Evolutionary conservation across 2,888 invertebrate genomes (phyloP), one percentile per base, ranked within the genome.

Genomic region (Caenorhabditis doughertyi): DNA sequence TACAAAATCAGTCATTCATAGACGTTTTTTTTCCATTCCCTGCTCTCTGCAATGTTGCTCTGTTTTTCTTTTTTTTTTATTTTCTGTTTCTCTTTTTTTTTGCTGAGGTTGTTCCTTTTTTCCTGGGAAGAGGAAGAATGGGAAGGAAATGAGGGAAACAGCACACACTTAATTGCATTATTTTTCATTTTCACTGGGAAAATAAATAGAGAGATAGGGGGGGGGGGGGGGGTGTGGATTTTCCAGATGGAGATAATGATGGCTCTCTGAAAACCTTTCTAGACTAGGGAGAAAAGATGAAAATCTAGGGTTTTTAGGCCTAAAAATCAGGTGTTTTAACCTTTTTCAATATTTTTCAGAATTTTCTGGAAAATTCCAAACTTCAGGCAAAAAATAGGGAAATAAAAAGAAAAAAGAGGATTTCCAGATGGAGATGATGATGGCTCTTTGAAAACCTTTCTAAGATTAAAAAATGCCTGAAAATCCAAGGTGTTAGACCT

Each of bases 121-220:
- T 4, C 9, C 32, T 32, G 9, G 32, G 32, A 32, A n/a, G 16
- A n/a, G 47, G n/a, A 47, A 47, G 18, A 47, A 47, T 47, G n/a
- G n/a, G 32, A 23, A 23, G 9, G 23, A 23, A 51, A 51, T n/a
- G 13, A 39, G 39, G 13, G n/a, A 47, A 47, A 47, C 47, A 47
- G n/a, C n/a, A n/a, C 47, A 18, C 47, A 47, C 13, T 47, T 47
- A 47, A 47, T 47, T 18, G 47, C 47, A n/a, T 47, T 47, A 47
- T 47, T 47, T 47, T 47, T 47, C 47, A 47, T 47, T 47, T n/a
- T n/a, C n/a, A n/a, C n/a, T n/a, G n/a, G n/a, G n/a, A n/a, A 32
- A 9, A 32, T 4, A 32, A 9, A 32, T 4, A 32, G 32, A 4
- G 39, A 39, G 39, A 39, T 9, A 39, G 16, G 7, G 56, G 32